Percentiles rank a stretch among this genome's conserved stretches.
These are phyloP conservation scores for Brachynemurus nebulosus DNA, from an alignment of 2,888 invertebrate genomes.

Conservation along the genomic window DNA sequence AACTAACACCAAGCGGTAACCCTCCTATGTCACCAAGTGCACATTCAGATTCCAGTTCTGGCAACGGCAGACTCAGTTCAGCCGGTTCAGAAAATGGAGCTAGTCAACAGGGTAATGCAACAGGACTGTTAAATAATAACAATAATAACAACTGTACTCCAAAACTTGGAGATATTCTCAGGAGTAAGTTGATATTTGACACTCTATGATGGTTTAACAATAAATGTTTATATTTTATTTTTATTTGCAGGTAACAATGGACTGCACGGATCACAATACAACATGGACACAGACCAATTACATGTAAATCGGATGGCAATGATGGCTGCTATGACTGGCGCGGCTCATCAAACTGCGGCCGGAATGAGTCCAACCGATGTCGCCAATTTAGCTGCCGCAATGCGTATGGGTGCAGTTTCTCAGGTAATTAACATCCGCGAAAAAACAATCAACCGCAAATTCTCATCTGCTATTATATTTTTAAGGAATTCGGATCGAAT, in stretches of 20 bases:
- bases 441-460: too few relatives aligned
- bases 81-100: constrained; percentile 58
- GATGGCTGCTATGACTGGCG: constrained; percentile 45
- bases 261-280: constrained; percentile 44
- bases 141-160: constrained; percentile 55
- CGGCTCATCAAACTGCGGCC: constrained; percentile 51
- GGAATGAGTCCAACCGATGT: constrained; percentile 9
- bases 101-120: constrained; percentile 42
- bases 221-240: neutral
- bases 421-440: constrained; percentile 23
- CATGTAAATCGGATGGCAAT: constrained; percentile 52
- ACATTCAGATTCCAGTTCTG: constrained; percentile 75
- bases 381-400: constrained; percentile 62
- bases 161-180: constrained; percentile 34
- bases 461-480: too few relatives aligned
- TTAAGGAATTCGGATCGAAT: constrained; percentile 3
- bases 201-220: neutral
- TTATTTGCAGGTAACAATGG: constrained; percentile 36
- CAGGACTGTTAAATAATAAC: constrained; percentile 43
- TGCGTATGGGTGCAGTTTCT: constrained; percentile 43
- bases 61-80: constrained; percentile 64
- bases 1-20: constrained; percentile 46
- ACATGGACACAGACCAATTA: constrained; percentile 39
- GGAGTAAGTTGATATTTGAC: constrained; percentile 26
- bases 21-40: constrained; percentile 49